A percentile compares a stretch with the other conserved stretches of the same genome.
phyloP scores from a whole-genome alignment of 2,797 vertebrate genomes.

The Arrhamphus sclerolepis region DNA sequence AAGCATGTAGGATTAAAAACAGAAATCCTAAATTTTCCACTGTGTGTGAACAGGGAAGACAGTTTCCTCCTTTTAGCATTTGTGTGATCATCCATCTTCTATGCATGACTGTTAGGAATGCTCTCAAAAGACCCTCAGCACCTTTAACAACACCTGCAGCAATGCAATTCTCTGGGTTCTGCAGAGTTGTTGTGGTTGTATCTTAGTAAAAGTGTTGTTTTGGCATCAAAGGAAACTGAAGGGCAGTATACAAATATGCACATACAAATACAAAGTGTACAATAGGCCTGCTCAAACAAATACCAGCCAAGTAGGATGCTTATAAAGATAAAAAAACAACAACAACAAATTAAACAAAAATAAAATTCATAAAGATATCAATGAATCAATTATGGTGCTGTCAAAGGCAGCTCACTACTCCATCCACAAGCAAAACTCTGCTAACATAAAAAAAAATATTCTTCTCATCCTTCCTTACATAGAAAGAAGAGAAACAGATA shows the following conservation, averaged over 20 bases:
- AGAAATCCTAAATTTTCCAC: background rate
- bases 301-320: slow-evolving; percentile 12
- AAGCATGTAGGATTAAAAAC: no score
- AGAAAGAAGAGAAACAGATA: slow-evolving; percentile 1
- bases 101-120: slow-evolving; percentile 7
- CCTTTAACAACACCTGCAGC: slow-evolving; percentile 54
- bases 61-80: background rate
- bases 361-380: slow-evolving; percentile 55
- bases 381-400: slow-evolving; percentile 69
- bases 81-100: background rate
- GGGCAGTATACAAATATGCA: slow-evolving; percentile 5
- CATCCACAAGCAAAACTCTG: slow-evolving; percentile 33
- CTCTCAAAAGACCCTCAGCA: slow-evolving; percentile 27
- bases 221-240: slow-evolving; percentile 45
- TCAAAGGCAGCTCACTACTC: slow-evolving; percentile 43
- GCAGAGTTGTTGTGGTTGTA: slow-evolving; percentile 55
- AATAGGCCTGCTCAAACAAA: slow-evolving; percentile 1
- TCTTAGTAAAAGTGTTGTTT: slow-evolving; percentile 57
- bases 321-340: background rate
- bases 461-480: slow-evolving; percentile 27
- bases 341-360: no score
- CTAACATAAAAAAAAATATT: slow-evolving; percentile 19
- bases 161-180: slow-evolving; percentile 39
- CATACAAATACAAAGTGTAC: background rate
- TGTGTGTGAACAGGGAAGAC: background rate